Percentiles rank a stretch among this genome's conserved stretches.
phyloP scores from a whole-genome alignment of 2,888 invertebrate genomes.

The Leucophora obtusa region DNA sequence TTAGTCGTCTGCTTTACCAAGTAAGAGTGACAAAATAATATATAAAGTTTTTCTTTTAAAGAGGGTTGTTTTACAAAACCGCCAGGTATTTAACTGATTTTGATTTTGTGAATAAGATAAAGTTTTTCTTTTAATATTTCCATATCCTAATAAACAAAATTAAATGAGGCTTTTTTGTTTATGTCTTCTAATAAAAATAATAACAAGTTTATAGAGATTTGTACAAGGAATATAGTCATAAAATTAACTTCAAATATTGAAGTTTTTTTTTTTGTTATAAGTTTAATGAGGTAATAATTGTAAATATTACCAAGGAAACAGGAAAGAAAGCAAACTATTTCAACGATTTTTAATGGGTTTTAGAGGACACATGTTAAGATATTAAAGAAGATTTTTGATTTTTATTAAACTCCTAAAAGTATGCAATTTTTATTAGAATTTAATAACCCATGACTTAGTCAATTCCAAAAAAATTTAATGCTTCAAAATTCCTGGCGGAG shows the following conservation, averaged over 20 bases:
- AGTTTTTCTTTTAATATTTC: conserved; percentile 39
- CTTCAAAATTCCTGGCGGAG: too few relatives aligned
- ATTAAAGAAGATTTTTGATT: background rate
- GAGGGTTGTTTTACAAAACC: conserved; percentile 35
- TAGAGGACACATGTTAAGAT: background rate
- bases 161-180: conserved; percentile 36
- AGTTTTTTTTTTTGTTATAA: background rate
- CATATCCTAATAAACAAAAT: conserved; percentile 8
- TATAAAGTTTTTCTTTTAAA: conserved; percentile 17
- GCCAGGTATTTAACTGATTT: conserved; percentile 55
- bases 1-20: too few relatives aligned
- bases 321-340: background rate
- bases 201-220: conserved; percentile 5
- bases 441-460: too few relatives aligned
- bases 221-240: too few relatives aligned
- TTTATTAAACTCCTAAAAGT: background rate
- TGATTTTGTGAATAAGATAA: conserved; percentile 35
- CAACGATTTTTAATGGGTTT: background rate
- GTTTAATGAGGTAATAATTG: conserved; percentile 5
- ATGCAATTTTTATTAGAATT: background rate
- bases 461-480: too few relatives aligned
- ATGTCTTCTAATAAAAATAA: background rate
- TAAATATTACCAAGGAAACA: background rate
- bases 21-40: conserved; percentile 29
- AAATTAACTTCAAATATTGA: background rate